Percentiles rank a stretch among this genome's conserved stretches.
Conservation (phyloP, 2,888 invertebrate genomes). For the Opisthograptis luteolata region DNA sequence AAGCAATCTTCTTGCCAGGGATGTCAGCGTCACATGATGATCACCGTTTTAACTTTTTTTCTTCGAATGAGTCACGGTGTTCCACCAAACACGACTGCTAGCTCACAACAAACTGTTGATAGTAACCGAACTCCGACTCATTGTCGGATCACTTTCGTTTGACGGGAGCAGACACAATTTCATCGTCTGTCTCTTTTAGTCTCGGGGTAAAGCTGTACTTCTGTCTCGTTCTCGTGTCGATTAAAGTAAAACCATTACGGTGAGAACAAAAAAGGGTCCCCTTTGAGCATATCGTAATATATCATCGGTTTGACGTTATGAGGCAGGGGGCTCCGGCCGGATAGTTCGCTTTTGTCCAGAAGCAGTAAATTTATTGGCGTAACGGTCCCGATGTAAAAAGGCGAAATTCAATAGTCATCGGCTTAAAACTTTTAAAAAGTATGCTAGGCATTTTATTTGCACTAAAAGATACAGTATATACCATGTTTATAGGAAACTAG, state of each 20-base stretch:
- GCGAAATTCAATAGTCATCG: slow-evolving; percentile 33
- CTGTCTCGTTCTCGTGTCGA: slow-evolving; percentile 60
- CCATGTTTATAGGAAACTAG: too few relatives aligned
- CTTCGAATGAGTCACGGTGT: not conserved
- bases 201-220: slow-evolving; percentile 38
- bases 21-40: not conserved
- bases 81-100: slow-evolving; percentile 48
- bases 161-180: slow-evolving; percentile 73
- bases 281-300: slow-evolving; percentile 82
- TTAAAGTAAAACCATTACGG: slow-evolving; percentile 81
- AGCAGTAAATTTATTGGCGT: slow-evolving; percentile 72
- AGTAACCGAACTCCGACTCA: slow-evolving; percentile 68
- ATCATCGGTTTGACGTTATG: slow-evolving; percentile 81
- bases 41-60: not conserved
- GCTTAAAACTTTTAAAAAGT: too few relatives aligned
- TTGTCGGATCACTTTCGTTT: slow-evolving; percentile 73
- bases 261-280: slow-evolving; percentile 84
- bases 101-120: slow-evolving; percentile 76
- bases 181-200: slow-evolving; percentile 50
- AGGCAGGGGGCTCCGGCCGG: slow-evolving; percentile 67
- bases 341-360: slow-evolving; percentile 69
- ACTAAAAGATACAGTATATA: too few relatives aligned
- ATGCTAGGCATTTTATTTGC: too few relatives aligned
- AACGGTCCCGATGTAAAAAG: slow-evolving; percentile 60
- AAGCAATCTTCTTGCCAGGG: too few relatives aligned